Evolutionary conservation across 2,888 invertebrate species (phyloP), one percentile per base, ranked within the genome.

Genomic region (Pristionchus maxplancki): DNA sequence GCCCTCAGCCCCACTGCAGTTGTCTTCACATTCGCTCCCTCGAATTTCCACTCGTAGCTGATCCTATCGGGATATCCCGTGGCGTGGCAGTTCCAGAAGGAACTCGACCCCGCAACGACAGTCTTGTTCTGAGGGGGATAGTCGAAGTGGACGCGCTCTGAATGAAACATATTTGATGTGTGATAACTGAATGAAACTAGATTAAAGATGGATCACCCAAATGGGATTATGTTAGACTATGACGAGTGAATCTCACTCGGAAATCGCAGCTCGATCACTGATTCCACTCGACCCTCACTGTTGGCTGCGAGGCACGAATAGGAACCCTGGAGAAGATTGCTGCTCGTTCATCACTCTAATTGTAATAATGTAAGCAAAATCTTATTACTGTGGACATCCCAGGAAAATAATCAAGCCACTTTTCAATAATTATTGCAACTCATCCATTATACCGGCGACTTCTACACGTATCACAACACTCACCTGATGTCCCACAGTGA

Each of bases 1-100:
- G 93, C 90, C 82, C 94, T 89, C 31, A 93, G 89, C 4, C 93
- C 94, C n/a, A 92, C 85, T 48, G 92, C 90, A 34, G 93, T 91
- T 17, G 90, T 92, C 74, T 91, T 92, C 15, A 94, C 91, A 1
- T 92, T 90, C 48, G 89, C 90, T 17, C 91, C 92, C 17, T 92
- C 91, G 88, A 91, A 90, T 17, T 89, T 89, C 94, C 94, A 94
- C n/a, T 88, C 87, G 89, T 94, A 94, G 0, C 89, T 89, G 17
- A 93, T 91, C 0, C 89, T 88, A 28, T 89, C 85, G 3, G 93
- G 93, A 58, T 93, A 91, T n/a, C 91, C 92, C n/a, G 89, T 90
- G 13, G 93, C 94, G 48, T 92, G 91, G 83, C 94, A 94, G 40
- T 92, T 91, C 94, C 94, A 94, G 64, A 91, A 92, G 15, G 94